Evolutionary conservation across 2,888 invertebrate species (phyloP), one percentile per base, ranked within the genome.

Genomic region (Andrena marginata): DNA sequence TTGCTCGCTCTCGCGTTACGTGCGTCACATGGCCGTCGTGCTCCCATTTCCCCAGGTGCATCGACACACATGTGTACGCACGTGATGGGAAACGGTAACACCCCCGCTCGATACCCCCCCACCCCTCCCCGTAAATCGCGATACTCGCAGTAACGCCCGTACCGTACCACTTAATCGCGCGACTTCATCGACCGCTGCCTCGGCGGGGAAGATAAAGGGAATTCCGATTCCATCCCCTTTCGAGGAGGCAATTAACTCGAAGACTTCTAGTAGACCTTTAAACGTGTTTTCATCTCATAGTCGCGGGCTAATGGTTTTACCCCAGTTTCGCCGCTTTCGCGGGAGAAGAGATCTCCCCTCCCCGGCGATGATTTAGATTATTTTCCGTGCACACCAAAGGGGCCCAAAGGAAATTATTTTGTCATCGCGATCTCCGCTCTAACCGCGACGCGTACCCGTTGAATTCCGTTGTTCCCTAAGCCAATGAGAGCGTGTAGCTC

Each of bases 211-310:
- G 59, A 33, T 51, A 51, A 75, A 77, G 54, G 16, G 23, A 56
- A 23, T 56, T 56, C 56, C 26, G 10, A 56, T 56, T 10, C 23
- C 60, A 60, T 59, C 35, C 5, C 31, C n/a, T 7, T 7, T n/a
- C 35, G 64, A 16, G 26, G 64, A 59, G n/a, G 73, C 48, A 64
- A 77, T 77, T 73, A 77, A 63, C 56, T 56, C 74, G n/a, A 42
- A 35, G 63, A 73, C 73, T 73, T 77, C 48, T 64, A 64, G 74
- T 73, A 42, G 73, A 73, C 33, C 74, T 63, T 77, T 72, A 48
- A 77, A 63, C 33, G 63, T 63, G 73, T 77, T 77, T 77, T 77
- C 63, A 69, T 79, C 79, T 70, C 78, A 35, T 69, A 78, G 78
- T 69, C 79, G 60, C 49, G 20, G 70, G 79, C 49, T 70, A 80